A percentile compares a stretch with the other conserved stretches of the same genome.
These are phyloP conservation scores for Aphodius sticticus DNA, from an alignment of 2,888 invertebrate species.

Conservation along the genomic window DNA sequence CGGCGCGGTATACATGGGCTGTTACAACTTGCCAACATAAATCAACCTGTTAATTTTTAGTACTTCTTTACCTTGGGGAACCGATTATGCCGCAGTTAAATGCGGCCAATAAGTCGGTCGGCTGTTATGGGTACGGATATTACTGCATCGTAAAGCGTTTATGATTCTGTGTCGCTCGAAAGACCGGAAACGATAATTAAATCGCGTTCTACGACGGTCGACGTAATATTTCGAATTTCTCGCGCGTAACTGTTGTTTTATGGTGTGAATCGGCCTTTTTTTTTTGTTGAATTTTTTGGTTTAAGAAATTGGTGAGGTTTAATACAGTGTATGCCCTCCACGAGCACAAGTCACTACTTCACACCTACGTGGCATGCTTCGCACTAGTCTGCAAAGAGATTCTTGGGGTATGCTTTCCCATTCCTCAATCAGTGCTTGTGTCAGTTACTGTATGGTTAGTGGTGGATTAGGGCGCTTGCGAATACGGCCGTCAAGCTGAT, in stretches of 20 bases:
- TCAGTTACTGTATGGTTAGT: too few species aligned
- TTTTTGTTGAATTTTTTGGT: too few species aligned
- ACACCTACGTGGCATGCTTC: too few species aligned
- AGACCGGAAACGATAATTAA: not conserved
- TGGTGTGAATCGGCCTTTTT: not conserved
- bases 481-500: too few species aligned
- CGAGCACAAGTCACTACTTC: too few species aligned
- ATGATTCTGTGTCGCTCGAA: not conserved
- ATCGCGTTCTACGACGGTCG: not conserved
- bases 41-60: not conserved
- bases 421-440: too few species aligned
- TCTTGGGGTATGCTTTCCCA: too few species aligned
- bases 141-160: not conserved
- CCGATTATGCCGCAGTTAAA: not conserved
- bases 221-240: not conserved
- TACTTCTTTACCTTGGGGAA: not conserved
- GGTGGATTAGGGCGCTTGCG: too few species aligned
- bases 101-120: not conserved
- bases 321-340: too few species aligned
- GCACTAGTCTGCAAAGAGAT: too few species aligned
- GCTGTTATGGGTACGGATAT: not conserved
- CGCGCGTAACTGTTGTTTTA: not conserved
- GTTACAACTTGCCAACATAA: not conserved
- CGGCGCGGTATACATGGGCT: not conserved
- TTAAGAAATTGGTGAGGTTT: too few species aligned